Evolutionary conservation across 2,797 vertebrate species (phyloP).

Genomic region (Menidia menidia): DNA sequence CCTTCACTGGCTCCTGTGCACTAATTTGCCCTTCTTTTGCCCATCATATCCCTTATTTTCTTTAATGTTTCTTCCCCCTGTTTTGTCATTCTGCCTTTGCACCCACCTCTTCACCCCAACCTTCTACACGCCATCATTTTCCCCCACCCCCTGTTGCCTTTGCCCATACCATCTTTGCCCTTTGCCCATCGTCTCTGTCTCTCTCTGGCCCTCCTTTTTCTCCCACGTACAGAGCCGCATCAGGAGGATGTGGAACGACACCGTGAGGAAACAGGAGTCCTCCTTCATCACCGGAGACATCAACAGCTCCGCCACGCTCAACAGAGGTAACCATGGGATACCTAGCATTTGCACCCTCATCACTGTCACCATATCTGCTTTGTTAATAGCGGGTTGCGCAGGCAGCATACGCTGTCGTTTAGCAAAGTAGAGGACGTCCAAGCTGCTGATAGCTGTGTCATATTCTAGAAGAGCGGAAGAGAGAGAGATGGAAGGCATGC

Average conservation of each 20-base stretch:
- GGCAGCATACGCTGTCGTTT: constrained; percentile 61
- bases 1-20: constrained; percentile 62
- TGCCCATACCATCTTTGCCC: constrained; percentile 14
- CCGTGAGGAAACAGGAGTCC: constrained; percentile 98
- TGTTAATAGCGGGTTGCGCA: constrained; percentile 63
- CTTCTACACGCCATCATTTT: constrained; percentile 1
- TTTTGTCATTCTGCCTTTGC: constrained; percentile 38
- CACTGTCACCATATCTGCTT: constrained; percentile 69
- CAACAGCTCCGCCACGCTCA: constrained; percentile 97
- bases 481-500: constrained; percentile 1
- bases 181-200: background rate
- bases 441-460: constrained; percentile 44
- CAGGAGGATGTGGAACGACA: constrained; percentile 99
- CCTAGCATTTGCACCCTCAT: constrained; percentile 67
- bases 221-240: constrained; percentile 90
- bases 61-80: constrained; percentile 34
- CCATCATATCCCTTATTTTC: constrained; percentile 42
- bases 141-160: constrained; percentile 20
- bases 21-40: constrained; percentile 61
- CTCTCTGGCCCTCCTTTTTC: constrained; percentile 1
- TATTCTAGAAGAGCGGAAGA: constrained; percentile 36
- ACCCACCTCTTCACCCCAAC: constrained; percentile 7
- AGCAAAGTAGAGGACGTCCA: constrained; percentile 58
- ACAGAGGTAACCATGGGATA: constrained; percentile 93
- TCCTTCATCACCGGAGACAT: constrained; percentile 99